A percentile compares a stretch with the other conserved stretches of the same genome.
Evolutionary conservation across 2,797 vertebrate genomes (phyloP).

Genomic region (Taenioides sp.): DNA sequence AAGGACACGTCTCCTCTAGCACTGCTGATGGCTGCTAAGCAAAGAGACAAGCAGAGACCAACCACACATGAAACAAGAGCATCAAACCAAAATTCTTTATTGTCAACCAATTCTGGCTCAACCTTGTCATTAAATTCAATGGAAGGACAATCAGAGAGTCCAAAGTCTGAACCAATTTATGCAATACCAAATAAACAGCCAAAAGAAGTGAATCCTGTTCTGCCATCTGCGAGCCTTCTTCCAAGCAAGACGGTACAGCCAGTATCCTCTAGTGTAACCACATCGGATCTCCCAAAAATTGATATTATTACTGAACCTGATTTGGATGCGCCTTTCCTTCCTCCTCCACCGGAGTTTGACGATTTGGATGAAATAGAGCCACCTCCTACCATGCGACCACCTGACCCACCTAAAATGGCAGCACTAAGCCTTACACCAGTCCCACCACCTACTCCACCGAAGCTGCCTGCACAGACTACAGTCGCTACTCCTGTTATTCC

Average conservation of each 20-base stretch:
- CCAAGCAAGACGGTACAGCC: constrained; percentile 1
- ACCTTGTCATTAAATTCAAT: constrained; percentile 33
- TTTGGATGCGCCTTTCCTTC: constrained; percentile 61
- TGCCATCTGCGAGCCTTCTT: constrained; percentile 18
- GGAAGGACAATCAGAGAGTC: constrained; percentile 31
- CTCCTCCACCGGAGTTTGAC: constrained; percentile 80
- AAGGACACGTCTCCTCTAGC: constrained; percentile 74
- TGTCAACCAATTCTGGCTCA: constrained; percentile 34
- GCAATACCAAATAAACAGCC: constrained; percentile 20
- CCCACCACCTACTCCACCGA: constrained; percentile 20
- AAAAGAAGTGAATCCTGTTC: constrained; percentile 10
- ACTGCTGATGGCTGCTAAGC: constrained; percentile 79
- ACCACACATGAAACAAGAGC: constrained; percentile 53
- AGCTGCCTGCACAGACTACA: constrained; percentile 20
- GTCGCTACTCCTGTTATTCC: neutral
- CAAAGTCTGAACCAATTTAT: constrained; percentile 13
- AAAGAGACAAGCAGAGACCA: constrained; percentile 68
- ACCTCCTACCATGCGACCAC: constrained; percentile 58
- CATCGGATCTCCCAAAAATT: constrained; percentile 20
- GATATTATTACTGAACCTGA: constrained; percentile 30
- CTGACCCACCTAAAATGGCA: constrained; percentile 59
- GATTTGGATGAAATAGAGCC: constrained; percentile 53
- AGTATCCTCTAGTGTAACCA: constrained; percentile 17
- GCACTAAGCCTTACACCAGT: neutral
- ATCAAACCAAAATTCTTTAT: constrained; percentile 58